phyloP scores from a whole-genome alignment of 2,888 invertebrate species.

The Empis livida region DNA sequence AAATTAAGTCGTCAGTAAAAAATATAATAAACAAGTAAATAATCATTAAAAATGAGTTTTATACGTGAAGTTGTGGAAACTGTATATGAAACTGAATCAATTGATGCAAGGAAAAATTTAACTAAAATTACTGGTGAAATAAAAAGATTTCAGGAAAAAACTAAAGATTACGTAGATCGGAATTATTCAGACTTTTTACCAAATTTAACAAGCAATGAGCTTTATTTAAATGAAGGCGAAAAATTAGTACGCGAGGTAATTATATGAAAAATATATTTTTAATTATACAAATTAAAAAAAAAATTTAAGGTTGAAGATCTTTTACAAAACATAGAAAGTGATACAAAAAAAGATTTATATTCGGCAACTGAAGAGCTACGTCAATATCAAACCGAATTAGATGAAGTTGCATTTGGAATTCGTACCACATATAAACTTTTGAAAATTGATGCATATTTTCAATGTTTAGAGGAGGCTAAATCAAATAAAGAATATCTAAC shows the following conservation, averaged over 20 bases:
- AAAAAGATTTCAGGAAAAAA: constrained; percentile 27
- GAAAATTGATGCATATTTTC: constrained; percentile 38
- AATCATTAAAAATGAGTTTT: constrained; percentile 14
- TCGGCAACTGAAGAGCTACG: constrained; percentile 49
- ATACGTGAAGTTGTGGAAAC: constrained; percentile 15
- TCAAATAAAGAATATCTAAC: constrained; percentile 25
- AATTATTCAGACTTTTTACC: constrained; percentile 32
- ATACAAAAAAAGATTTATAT: constrained; percentile 46
- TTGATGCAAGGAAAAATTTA: constrained; percentile 24
- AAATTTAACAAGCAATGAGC: constrained; percentile 27
- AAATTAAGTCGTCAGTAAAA: too few relatives aligned
- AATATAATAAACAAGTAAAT: too few relatives aligned
- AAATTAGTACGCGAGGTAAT: constrained; percentile 23
- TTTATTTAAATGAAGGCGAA: constrained; percentile 27
- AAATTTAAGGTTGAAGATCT: constrained; percentile 17
- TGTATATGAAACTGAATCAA: constrained; percentile 14
- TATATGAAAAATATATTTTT: neutral
- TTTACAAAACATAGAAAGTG: constrained; percentile 40
- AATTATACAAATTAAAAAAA: neutral
- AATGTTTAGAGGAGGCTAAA: constrained; percentile 30
- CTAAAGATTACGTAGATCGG: constrained; percentile 29
- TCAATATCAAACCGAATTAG: constrained; percentile 40
- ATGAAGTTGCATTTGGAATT: constrained; percentile 44
- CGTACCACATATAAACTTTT: constrained; percentile 29
- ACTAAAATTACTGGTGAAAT: constrained; percentile 25